Evolutionary conservation across 2,797 vertebrate species (phyloP).

Genomic region (Hippopotamyrus pictus): DNA sequence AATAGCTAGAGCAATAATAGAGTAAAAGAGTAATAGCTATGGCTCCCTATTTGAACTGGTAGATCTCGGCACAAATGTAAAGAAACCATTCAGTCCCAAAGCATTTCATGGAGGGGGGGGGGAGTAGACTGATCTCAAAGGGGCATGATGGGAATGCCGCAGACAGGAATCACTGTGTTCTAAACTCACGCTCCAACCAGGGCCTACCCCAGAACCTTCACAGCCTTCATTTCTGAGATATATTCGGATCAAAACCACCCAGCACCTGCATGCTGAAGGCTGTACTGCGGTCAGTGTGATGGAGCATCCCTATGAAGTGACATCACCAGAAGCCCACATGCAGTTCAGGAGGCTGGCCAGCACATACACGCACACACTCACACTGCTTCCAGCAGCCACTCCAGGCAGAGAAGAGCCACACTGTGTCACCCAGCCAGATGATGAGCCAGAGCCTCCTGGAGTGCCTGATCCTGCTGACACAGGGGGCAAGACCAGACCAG

Average conservation of each 20-base stretch:
- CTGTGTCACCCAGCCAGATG: slow-evolving; percentile 71
- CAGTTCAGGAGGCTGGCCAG: not conserved
- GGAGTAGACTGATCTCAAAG: no score
- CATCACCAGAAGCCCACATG: not conserved
- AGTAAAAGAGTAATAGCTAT: no score
- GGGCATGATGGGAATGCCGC: not conserved
- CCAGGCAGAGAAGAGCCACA: slow-evolving; percentile 67
- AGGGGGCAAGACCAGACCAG: slow-evolving; percentile 78
- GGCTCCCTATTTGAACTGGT: no score
- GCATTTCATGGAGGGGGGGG: no score
- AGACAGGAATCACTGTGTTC: not conserved
- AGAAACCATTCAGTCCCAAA: no score
- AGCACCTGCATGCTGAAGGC: not conserved
- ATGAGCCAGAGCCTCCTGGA: slow-evolving; percentile 58
- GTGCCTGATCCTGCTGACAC: slow-evolving; percentile 75
- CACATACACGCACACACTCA: not conserved
- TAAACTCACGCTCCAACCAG: not conserved
- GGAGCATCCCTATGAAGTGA: not conserved
- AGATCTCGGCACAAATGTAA: no score
- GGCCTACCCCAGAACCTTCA: not conserved
- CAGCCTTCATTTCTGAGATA: not conserved
- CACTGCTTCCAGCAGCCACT: slow-evolving; percentile 65
- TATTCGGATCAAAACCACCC: not conserved
- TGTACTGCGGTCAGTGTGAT: not conserved
- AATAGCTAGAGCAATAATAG: no score